Percentiles rank a stretch among this genome's conserved stretches.
phyloP scores from a whole-genome alignment of 2,888 invertebrate genomes.

The Bombylius discolor region DNA sequence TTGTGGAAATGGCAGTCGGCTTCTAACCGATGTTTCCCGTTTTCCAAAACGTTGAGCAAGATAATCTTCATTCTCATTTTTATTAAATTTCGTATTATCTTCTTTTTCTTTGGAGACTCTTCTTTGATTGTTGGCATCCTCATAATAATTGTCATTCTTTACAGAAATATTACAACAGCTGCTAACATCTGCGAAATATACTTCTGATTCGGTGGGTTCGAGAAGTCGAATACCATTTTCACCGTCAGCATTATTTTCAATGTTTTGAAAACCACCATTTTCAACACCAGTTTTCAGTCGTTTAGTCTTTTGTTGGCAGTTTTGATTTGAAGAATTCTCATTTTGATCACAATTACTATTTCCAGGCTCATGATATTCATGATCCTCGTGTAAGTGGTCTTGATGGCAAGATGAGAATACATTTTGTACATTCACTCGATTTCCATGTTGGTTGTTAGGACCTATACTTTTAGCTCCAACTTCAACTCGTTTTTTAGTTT shows the following conservation, averaged over 20 bases:
- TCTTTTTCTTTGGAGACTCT: slow-evolving; percentile 12
- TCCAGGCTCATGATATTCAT: slow-evolving; percentile 31
- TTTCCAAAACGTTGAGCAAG: slow-evolving; percentile 43
- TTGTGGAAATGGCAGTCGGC: slow-evolving; percentile 44
- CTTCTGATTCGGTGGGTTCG: slow-evolving; percentile 64
- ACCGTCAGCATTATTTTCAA: slow-evolving; percentile 36
- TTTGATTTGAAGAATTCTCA: slow-evolving; percentile 19
- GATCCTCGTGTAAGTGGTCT: slow-evolving; percentile 15
- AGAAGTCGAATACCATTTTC: slow-evolving; percentile 19
- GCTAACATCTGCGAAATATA: slow-evolving; percentile 76
- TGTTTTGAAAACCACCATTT: slow-evolving; percentile 63
- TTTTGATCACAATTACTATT: slow-evolving; percentile 19
- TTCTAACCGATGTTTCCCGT: slow-evolving; percentile 45
- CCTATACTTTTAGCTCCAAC: slow-evolving; percentile 37
- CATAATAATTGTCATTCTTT: slow-evolving; percentile 38
- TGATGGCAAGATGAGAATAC: slow-evolving; percentile 21
- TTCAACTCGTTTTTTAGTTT: slow-evolving; percentile 42
- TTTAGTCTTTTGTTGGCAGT: slow-evolving; percentile 16
- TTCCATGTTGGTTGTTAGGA: slow-evolving; percentile 21
- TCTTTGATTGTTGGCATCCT: slow-evolving; percentile 22
- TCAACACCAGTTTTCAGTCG: slow-evolving; percentile 48
- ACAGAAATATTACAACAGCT: slow-evolving; percentile 69
- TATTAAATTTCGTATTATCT: slow-evolving; percentile 6
- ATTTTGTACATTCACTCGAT: slow-evolving; percentile 39
- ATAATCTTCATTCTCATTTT: slow-evolving; percentile 42